Percentiles rank a stretch among this genome's conserved stretches.
phyloP scores from a whole-genome alignment of 2,113 vertebrate genomes.

The Oxyura jamaicensis region DNA sequence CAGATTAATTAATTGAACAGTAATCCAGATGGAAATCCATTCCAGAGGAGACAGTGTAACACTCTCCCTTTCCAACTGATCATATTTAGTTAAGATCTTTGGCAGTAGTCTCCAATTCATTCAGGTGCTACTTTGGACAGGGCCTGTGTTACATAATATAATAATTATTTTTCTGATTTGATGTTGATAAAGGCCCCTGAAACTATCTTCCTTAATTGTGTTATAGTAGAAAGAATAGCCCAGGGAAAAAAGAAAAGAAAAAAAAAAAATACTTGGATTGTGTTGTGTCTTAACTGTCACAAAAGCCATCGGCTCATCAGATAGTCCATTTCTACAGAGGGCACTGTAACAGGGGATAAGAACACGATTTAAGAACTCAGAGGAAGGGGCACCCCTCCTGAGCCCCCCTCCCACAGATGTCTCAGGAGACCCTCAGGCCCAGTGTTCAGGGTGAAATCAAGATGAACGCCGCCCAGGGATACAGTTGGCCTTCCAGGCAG shows the following conservation, averaged over 20 bases:
- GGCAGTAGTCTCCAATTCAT: slow-evolving; percentile 26
- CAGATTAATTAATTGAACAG: slow-evolving; percentile 54
- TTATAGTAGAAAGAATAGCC: slow-evolving; percentile 20
- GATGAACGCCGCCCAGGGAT: too few species aligned
- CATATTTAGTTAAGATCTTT: slow-evolving; percentile 50
- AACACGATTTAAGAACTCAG: neutral
- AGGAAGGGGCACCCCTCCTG: neutral
- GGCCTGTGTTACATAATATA: slow-evolving; percentile 44
- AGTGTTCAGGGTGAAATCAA: neutral
- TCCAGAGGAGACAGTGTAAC: neutral
- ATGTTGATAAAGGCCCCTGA: slow-evolving; percentile 26
- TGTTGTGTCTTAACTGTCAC: neutral
- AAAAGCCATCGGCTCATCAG: neutral
- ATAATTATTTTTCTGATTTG: neutral
- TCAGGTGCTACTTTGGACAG: slow-evolving; percentile 37
- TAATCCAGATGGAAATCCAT: slow-evolving; percentile 32
- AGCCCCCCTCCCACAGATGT: neutral
- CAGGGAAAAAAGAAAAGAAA: neutral
- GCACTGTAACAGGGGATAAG: neutral
- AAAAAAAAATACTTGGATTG: neutral
- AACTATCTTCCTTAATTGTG: slow-evolving; percentile 40
- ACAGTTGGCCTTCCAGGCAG: too few species aligned
- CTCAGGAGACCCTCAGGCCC: neutral
- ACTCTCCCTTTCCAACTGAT: slow-evolving; percentile 35
- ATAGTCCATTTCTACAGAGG: neutral